Evolutionary conservation across 2,888 invertebrate species (phyloP).

Genomic region (Oligia fasciuncula): DNA sequence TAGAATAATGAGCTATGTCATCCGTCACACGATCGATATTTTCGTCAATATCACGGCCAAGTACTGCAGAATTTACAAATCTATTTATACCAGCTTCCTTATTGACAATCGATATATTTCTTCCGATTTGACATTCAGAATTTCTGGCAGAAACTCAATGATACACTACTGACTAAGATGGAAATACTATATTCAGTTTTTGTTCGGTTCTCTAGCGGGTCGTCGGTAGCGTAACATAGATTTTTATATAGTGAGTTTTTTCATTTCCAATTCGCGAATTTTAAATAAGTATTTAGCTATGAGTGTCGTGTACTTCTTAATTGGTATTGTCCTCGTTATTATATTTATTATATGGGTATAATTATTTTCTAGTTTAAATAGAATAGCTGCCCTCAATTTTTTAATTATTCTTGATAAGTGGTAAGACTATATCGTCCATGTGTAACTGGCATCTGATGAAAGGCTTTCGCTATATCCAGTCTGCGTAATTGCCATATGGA

Average conservation of each 20-base stretch:
- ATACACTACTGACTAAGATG: conserved; percentile 3
- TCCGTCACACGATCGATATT: neutral
- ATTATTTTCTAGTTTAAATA: conserved; percentile 45
- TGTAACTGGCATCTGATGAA: neutral
- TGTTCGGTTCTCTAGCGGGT: conserved; percentile 24
- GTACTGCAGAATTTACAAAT: conserved; percentile 50
- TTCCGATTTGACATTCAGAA: conserved; percentile 38
- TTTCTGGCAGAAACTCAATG: conserved; percentile 69
- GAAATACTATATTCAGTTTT: conserved; percentile 35
- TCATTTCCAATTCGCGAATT: conserved; percentile 26
- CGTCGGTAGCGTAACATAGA: conserved; percentile 37
- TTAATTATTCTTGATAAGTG: neutral
- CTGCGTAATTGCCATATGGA: neutral
- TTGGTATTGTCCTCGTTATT: conserved; percentile 45
- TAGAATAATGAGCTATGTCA: conserved; percentile 3
- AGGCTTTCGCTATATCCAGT: neutral
- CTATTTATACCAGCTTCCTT: conserved; percentile 65
- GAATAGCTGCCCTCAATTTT: conserved; percentile 5
- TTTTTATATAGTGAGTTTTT: conserved; percentile 51
- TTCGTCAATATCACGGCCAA: conserved; percentile 33
- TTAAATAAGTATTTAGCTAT: conserved; percentile 12
- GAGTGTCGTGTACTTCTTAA: conserved; percentile 29
- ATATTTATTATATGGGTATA: conserved; percentile 54
- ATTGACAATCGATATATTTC: conserved; percentile 58
- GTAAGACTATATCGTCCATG: conserved; percentile 7